Base-by-base conservation (phyloP, 2,113 vertebrate genomes). In the Pholis gunnellus region DNA sequence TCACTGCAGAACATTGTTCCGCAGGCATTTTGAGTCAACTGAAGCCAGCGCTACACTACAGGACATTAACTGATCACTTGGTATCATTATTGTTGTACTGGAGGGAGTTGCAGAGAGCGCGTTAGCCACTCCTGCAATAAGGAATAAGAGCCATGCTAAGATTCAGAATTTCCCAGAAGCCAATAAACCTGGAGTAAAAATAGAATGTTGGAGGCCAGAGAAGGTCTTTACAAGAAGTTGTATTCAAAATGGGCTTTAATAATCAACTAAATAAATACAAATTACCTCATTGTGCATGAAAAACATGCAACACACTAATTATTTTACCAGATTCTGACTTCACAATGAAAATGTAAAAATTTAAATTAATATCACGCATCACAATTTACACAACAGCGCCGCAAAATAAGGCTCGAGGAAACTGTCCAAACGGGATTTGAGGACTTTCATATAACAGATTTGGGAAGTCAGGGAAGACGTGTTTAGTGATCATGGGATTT, bases 81-180 rank as follows among this genome's bases (percentile, higher is more conserved):
- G 50, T 8, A 34, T 50, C 54, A 18, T 52, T 42, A 38, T 9
- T 42, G 8, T 59, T 66, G 7, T 10, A 65, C 36, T 67, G n/a
- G 29, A 36, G 22, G n/a, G 52, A 54, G 48, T 15, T 44, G 20
- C 14, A 34, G 27, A 65, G 36, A 67, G 20, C 3, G 13, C 46
- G 54, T 59, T 13, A n/a, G n/a, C 44, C 25, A n/a, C 29, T 38
- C 17, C 48, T 61, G 27, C 42, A 34, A 34, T 2, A 54, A 63
- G 20, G 22, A 83, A 83, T 1, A 63, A 25, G 34, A 69, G 34
- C 25, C 9, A 8, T 13, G 46, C 9, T 14, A 66, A 73, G 38
- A 65, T 57, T 65, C 25, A 4, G 27, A 60, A 52, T 38, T 77
- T 34, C 27, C 15, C 27, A 38, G 29, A 82, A 72, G 54, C 42